Base-by-base conservation (phyloP, 2,888 invertebrate species). In the Anagyrus pseudococci region DNA sequence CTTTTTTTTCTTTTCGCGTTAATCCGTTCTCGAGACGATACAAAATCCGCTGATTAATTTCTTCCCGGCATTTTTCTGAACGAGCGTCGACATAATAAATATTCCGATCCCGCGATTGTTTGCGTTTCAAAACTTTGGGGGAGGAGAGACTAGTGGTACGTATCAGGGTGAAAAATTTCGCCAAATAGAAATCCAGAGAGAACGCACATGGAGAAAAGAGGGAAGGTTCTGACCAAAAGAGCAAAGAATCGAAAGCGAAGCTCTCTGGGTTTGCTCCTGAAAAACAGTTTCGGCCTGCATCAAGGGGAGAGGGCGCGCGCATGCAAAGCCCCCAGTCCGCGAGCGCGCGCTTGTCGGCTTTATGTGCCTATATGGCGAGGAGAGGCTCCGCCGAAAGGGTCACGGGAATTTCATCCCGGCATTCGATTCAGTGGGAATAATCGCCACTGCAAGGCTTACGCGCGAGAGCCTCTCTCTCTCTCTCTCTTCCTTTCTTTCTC, bases 391-490 rank as follows among this genome's bases (percentile, higher is more conserved):
- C 58, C n/a, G n/a, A n/a, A n/a, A n/a, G 50, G 66, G 66, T 66
- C 66, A 61, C 68, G 66, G 57, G 62, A 68, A 64, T 66, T 68
- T 68, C 54, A 68, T 68, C 68, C 61, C 54, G n/a, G 44, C 44
- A 62, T 64, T 63, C 66, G 63, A 66, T 63, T 63, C 66, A 56
- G 53, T 44, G 40, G 58, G 46, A 62, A 67, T 66, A 67, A 63
- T 67, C 62, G 61, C 63, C 67, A 62, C 63, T 60, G n/a, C n/a
- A 13, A 19, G 19, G 19, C 49, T 49, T 37, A 23, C 33, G 37
- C 22, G 37, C 10, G 17, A 20, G 8, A 22, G 23, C 7, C 20
- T 19, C 4, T 1, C 23, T 33, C 37, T n/a, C 17, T 29, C 47
- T 40, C 43, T n/a, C n/a, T n/a, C n/a, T n/a, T n/a, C n/a, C 4